A percentile compares a stretch with the other conserved stretches of the same genome.
phyloP scores from a whole-genome alignment of 2,113 vertebrate species.

The Agapornis roseicollis region DNA sequence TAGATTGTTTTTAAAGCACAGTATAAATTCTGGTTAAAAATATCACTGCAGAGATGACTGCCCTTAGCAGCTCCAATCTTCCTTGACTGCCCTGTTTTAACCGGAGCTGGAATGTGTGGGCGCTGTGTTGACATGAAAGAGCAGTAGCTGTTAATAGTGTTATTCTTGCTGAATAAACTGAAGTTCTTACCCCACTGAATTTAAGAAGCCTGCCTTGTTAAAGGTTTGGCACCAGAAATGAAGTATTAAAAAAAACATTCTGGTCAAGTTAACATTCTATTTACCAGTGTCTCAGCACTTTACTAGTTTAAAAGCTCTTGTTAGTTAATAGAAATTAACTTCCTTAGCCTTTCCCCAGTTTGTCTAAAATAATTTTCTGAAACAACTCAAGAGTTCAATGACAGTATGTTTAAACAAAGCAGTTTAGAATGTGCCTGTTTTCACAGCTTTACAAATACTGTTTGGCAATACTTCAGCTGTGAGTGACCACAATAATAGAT shows the following conservation, averaged over 20 bases:
- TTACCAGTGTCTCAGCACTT: constrained; percentile 7
- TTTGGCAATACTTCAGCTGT: not conserved
- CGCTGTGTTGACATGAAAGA: constrained; percentile 63
- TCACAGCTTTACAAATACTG: not conserved
- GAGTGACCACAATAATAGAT: not conserved
- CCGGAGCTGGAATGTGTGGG: constrained; percentile 41
- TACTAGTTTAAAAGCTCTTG: constrained; percentile 10
- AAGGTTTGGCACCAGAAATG: constrained; percentile 24
- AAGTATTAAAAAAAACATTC: constrained; percentile 25
- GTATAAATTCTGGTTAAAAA: constrained; percentile 65
- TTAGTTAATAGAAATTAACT: constrained; percentile 54
- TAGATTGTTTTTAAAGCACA: constrained; percentile 48
- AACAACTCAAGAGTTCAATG: not conserved
- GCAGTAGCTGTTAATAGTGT: constrained; percentile 68
- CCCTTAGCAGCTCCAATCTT: not conserved
- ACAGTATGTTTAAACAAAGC: not conserved
- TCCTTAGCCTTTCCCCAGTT: not conserved
- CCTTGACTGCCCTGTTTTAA: constrained; percentile 40
- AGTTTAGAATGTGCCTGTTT: not conserved
- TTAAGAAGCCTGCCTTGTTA: constrained; percentile 54
- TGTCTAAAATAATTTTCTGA: not conserved
- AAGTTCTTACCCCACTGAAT: constrained; percentile 69
- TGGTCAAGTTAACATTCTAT: constrained; percentile 33
- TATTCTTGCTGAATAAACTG: constrained; percentile 74
- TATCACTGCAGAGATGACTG: constrained; percentile 15